Base-by-base conservation (phyloP, 2,888 invertebrate genomes). In the Mythimna pallens region DNA sequence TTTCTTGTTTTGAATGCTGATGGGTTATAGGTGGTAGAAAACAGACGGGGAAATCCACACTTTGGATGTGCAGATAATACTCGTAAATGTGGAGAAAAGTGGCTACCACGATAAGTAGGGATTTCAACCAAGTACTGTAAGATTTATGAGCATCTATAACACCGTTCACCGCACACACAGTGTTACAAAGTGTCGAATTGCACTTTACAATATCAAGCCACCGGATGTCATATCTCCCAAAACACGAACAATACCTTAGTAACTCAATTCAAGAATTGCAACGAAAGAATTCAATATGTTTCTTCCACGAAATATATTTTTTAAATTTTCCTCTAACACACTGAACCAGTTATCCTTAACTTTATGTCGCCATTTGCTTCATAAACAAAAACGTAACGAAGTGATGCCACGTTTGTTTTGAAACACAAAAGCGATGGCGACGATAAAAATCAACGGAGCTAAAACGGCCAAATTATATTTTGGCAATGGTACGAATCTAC, bases 401-500 rank as follows among this genome's bases (percentile, higher is more conserved):
- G 73, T 83, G 55, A 81, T 72, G 73, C 74, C 79, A 71, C 84
- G 81, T 85, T 86, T 76, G 68, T 59, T 77, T 79, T 70, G 55
- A 57, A 70, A 82, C 78, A 81, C 84, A 87, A 87, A 83, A 83
- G 80, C 83, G 72, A 85, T 81, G 68, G 75, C 65, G 68, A 54
- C 79, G 74, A 88, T 88, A 88, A 88, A 88, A 86, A 84, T 86
- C 88, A 88, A 84, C 87, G 84, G 43, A 84, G 86, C 86, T 82
- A 84, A 88, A 88, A 87, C 81, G 75, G 55, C 78, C 81, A 84
- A 87, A 87, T 87, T 86, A 86, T 86, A 87, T 87, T 84, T 87
- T 87, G 86, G 86, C 86, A 87, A 79, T 64, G 74, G 50, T 78
- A 73, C 76, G 78, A 66, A 36, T 63, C 34, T 62, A 65, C 67